Base-by-base conservation (phyloP, 2,797 vertebrate species). In the Hemitrygon akajei region DNA sequence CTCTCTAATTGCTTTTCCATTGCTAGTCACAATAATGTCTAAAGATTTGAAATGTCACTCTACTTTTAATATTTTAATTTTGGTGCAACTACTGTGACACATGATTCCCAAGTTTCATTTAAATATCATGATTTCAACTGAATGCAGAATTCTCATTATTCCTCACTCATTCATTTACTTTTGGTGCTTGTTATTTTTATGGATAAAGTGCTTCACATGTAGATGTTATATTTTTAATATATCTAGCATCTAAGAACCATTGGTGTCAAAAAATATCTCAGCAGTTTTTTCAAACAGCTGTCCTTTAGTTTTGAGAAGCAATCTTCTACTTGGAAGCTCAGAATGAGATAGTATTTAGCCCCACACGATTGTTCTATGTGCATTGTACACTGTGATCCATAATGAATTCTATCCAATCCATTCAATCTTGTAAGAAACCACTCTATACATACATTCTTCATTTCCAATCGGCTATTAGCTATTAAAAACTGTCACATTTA, bases 71-170 rank as follows among this genome's bases (percentile, higher is more conserved):
- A 93, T 56, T 16, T 30, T 56, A 76, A 7, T 12, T 76, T 56
- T 58, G 91, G 40, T 93, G 47, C 47, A 93, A 93, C n/a, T 76
- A 22, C 73, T 75, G 47, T 93, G 40, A 76, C 40, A 47, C 71
- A 76, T 47, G 25, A 93, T 7, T 56, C 10, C 27, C 30, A 71
- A 56, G 69, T 93, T 76, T 76, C 91, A 93, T 25, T 73, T 47
- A 30, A 76, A 91, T 91, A 27, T 56, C 40, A 76, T 25, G 71
- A 93, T 40, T 92, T 92, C 7, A 69, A 30, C 9, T 93, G 91
- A 92, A 76, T 58, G 71, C 73, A 27, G 91, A 56, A 76, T 76
- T 93, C 14, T 93, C 22, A 93, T 93, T 93, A 75, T n/a, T 71
- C 73, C 30, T 25, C 71, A 27, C 25, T 92, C 91, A 92, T 56